These are phyloP conservation scores for Archaeoteleia sp. DNA, from an alignment of 2,888 invertebrate species.

Conservation along the genomic window DNA sequence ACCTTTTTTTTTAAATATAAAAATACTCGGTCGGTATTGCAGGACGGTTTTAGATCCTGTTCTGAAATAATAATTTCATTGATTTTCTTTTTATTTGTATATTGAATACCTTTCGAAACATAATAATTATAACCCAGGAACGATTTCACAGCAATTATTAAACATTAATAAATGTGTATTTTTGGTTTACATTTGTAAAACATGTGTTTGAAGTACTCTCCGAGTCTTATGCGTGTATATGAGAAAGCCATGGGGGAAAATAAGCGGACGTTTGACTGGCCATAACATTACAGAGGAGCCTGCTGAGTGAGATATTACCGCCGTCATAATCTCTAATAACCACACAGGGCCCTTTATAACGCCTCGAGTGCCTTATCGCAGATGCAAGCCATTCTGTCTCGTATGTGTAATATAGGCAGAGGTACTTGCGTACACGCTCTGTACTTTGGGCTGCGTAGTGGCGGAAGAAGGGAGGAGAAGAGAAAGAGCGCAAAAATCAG, in stretches of 20 bases:
- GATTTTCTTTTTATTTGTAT: no score
- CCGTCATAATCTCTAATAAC: conserved; percentile 73
- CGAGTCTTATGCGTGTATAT: conserved; percentile 26
- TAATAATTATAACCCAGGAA: no score
- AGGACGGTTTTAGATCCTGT: no score
- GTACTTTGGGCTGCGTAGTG: conserved; percentile 50
- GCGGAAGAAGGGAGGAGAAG: conserved; percentile 5
- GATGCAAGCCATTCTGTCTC: conserved; percentile 57
- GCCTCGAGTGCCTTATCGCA: conserved; percentile 67
- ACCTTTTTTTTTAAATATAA: no score
- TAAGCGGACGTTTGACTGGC: conserved; percentile 59
- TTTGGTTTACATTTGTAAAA: conserved; percentile 31
- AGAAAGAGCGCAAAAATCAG: conserved; percentile 36
- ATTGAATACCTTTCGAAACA: no score
- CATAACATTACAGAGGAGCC: conserved; percentile 71
- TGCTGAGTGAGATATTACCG: conserved; percentile 73
- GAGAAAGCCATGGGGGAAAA: conserved; percentile 32
- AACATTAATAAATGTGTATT: no score
- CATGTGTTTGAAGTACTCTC: conserved; percentile 34
- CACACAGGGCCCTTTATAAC: conserved; percentile 72
- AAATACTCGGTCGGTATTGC: no score
- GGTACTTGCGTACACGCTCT: conserved; percentile 47
- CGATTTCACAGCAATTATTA: no score
- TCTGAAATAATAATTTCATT: no score
- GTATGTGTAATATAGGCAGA: conserved; percentile 59